phyloP scores from a whole-genome alignment of 1,140 invertebrate genomes.

The Batillaria attramentaria region DNA sequence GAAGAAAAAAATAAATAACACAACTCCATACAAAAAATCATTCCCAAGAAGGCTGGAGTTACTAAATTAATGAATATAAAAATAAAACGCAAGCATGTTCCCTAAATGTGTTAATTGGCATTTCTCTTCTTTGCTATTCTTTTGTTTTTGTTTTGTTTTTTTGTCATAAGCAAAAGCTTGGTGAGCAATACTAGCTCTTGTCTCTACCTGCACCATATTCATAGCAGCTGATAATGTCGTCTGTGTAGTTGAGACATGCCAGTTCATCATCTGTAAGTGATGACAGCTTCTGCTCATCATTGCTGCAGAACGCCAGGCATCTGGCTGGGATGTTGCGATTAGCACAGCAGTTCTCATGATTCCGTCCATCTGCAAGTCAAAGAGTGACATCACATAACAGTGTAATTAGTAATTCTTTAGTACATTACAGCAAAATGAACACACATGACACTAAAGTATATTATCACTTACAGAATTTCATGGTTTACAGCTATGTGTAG shows the following conservation, averaged over 20 bases:
- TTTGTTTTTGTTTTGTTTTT: too few relatives aligned
- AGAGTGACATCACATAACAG: background rate
- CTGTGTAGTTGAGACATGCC: background rate
- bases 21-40: too few relatives aligned
- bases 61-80: too few relatives aligned
- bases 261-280: background rate
- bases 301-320: conserved; percentile 8
- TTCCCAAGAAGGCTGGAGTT: too few relatives aligned
- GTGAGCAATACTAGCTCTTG: background rate
- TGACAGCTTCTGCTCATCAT: background rate
- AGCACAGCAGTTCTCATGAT: conserved; percentile 17
- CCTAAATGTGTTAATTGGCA: too few relatives aligned
- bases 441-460: too few relatives aligned
- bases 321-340: background rate
- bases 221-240: conserved; percentile 3
- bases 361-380: conserved; percentile 21
- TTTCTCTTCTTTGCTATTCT: too few relatives aligned
- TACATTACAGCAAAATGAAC: too few relatives aligned
- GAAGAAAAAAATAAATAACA: too few relatives aligned
- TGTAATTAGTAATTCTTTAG: background rate
- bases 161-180: background rate
- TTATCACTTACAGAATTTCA: too few relatives aligned
- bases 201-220: conserved; percentile 19
- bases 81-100: too few relatives aligned
- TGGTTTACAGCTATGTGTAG: too few relatives aligned